These are phyloP conservation scores for Lymantria dispar DNA, from an alignment of 2,888 invertebrate genomes.

Conservation along the genomic window DNA sequence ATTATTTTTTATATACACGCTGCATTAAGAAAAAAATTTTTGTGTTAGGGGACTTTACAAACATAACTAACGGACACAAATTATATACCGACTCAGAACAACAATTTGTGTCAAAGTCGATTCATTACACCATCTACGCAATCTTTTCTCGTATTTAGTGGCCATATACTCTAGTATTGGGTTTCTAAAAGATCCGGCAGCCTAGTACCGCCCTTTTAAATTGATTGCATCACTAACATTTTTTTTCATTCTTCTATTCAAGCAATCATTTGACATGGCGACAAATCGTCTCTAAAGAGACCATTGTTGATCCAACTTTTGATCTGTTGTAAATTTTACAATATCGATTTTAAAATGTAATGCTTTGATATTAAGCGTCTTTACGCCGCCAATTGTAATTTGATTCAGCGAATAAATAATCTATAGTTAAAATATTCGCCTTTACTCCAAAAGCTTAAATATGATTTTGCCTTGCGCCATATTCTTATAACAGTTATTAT, in stretches of 20 bases:
- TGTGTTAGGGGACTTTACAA: no score
- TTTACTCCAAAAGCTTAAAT: constrained; percentile 2
- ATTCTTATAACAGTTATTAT: constrained; percentile 62
- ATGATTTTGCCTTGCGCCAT: constrained; percentile 26
- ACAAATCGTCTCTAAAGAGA: constrained; percentile 63
- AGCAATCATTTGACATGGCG: constrained; percentile 66
- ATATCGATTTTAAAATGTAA: constrained; percentile 14
- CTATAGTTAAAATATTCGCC: background rate
- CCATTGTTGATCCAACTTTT: constrained; percentile 33
- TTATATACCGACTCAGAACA: no score
- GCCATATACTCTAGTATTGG: constrained; percentile 36
- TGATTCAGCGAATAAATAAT: constrained; percentile 1
- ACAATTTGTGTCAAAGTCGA: no score
- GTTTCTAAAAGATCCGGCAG: constrained; percentile 37
- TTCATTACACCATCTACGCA: no score
- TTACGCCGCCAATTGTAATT: constrained; percentile 2
- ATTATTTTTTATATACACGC: no score
- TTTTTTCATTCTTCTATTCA: constrained; percentile 46
- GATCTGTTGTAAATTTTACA: constrained; percentile 3
- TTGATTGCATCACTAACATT: constrained; percentile 72
- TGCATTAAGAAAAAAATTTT: no score
- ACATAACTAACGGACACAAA: no score
- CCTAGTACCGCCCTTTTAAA: constrained; percentile 64
- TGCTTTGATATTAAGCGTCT: constrained; percentile 4
- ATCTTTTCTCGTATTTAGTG: constrained; percentile 30